Evolutionary conservation across 2,797 vertebrate species (phyloP), one percentile per base, ranked within the genome.

Genomic region (Kryptolebias ocellatus): DNA sequence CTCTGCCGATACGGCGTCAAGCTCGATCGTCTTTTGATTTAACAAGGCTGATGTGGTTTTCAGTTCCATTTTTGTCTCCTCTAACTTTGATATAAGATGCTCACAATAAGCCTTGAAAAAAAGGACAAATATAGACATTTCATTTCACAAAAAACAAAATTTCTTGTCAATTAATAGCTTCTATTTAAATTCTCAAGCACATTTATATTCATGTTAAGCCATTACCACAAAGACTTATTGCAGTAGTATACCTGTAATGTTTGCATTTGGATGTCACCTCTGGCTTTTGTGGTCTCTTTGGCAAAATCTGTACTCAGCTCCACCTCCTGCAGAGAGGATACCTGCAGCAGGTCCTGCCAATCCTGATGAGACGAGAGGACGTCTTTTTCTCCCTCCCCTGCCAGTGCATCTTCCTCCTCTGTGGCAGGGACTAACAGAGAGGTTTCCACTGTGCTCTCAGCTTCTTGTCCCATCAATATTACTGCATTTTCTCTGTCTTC

Each of bases 261-360:
- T 56, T 80, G 76, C 28, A 94, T 64, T 67, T 93, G 91, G 20
- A 3, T 58, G 53, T 87, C 87, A 64, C 74, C 65, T 49, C 4
- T 52, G 17, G 31, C 37, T 31, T 73, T 60, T 9, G 47, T 20
- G 20, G 58, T 92, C 64, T 18, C 87, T 84, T 83, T 80, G 60
- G 81, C 56, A 0, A 84, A 92, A 63, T 90, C 82, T 49, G 78
- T 82, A 11, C 71, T 75, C 16, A 61, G 73, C 51, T 91, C 92
- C 49, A 91, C 87, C 65, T 94, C 91, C 58, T 92, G 90, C 75
- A 87, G 71, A 0, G 91, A 90, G 34, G 74, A 89, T 53, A 89
- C 60, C 18, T 92, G 67, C 37, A 91, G 68, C 37, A 91, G 77
- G 44, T 94, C 92, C 83, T 91, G 91, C 64, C 87, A 78, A 56